phyloP scores from a whole-genome alignment of 2,797 vertebrate species.

The Poliocrania exsul region DNA sequence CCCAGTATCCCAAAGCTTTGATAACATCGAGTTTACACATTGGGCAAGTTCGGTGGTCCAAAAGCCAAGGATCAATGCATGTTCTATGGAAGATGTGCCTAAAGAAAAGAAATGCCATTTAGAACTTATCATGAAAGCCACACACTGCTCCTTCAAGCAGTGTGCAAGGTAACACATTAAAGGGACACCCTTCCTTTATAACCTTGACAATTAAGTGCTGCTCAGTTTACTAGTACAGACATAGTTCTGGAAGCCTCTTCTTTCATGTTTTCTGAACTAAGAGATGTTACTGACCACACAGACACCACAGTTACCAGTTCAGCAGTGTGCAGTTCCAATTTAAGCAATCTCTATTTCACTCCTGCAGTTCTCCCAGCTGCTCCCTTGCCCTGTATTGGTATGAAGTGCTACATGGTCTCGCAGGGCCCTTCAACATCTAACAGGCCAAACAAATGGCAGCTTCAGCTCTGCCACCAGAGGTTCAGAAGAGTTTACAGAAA shows the following conservation, averaged over 20 bases:
- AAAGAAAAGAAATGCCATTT: conserved; percentile 52
- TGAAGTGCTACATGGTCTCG: rapidly evolving
- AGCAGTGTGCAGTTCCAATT: background rate
- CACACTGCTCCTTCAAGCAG: background rate
- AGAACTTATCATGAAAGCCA: background rate
- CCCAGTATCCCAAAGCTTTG: conserved; percentile 84
- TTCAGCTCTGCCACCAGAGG: background rate
- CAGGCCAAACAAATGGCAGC: background rate
- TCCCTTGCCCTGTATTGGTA: background rate
- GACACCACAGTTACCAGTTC: background rate
- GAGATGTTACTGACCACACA: background rate
- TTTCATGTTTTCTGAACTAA: background rate
- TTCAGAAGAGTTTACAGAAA: background rate
- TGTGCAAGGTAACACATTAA: background rate
- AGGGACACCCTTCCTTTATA: background rate
- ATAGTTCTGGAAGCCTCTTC: background rate
- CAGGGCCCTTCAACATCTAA: background rate
- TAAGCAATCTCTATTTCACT: background rate
- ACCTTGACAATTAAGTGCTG: background rate
- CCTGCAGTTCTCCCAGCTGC: background rate
- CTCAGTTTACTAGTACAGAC: background rate
- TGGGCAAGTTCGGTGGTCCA: conserved; percentile 84
- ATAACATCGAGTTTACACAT: conserved; percentile 86
- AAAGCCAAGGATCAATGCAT: conserved; percentile 84
- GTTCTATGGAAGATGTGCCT: conserved; percentile 84